Base-by-base conservation (phyloP, 2,113 vertebrate genomes). In the Dendrocopos noguchii region DNA sequence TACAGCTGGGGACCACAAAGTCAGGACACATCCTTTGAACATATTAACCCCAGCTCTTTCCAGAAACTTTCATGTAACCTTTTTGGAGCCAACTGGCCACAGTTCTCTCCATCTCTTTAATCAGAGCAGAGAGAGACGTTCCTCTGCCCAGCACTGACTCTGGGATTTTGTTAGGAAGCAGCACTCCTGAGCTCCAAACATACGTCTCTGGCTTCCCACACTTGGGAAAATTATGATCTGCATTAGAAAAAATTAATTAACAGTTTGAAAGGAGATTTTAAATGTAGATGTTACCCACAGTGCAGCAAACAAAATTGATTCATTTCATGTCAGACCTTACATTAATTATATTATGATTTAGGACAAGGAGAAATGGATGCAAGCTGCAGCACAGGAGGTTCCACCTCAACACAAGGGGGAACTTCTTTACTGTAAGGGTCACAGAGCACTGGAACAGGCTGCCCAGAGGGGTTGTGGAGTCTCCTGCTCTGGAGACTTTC, bases 231-330 rank as follows among this genome's bases (percentile, higher is more conserved):
- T 76, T 64, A 70, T 2, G 2, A 29, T 59, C 60, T 70, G 19
- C 79, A 44, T 87, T 80, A 91, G 81, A 82, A 94, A 85, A 87
- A 89, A 84, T 70, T 91, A 95, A 95, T 95, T 95, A 96, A 93
- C 9, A 6, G 39, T 82, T 94, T 82, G 56, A 87, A 72, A 94
- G 81, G 72, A 92, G 84, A 89, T 85, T 88, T 96, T 84, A 85
- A 60, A 80, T 91, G 61, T 77, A 82, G 60, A 76, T 81, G 84
- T 84, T 88, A 70, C 52, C 46, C 81, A 63, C 84, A 63, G 47
- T 80, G 68, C 89, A 36, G 31, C 68, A 75, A 92, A 59, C 52
- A 73, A 84, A 88, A 93, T 93, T 76, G 93, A 91, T 81, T 94
- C 84, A 52, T 92, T 88, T 95, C 88, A 65, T 64, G 82, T 87